phyloP scores from a whole-genome alignment of 2,113 vertebrate species.

The Arenaria interpres region DNA sequence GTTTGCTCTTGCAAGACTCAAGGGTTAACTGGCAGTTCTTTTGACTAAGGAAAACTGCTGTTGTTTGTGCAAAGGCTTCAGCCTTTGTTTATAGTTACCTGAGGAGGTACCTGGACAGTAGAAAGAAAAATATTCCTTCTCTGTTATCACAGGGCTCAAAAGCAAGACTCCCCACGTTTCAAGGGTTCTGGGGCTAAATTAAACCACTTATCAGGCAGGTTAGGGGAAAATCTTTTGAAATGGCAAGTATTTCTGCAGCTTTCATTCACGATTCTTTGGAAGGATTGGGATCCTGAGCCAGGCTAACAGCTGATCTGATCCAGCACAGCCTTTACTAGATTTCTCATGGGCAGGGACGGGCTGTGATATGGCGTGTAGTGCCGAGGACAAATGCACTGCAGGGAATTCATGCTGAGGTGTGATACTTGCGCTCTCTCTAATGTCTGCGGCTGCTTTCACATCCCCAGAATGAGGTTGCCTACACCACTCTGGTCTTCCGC shows the following conservation, averaged over 20 bases:
- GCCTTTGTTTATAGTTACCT: background rate
- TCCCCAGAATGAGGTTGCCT: conserved; percentile 25
- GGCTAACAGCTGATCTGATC: background rate
- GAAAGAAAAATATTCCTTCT: background rate
- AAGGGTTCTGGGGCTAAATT: background rate
- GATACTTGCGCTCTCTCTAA: background rate
- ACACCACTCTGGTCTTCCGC: background rate
- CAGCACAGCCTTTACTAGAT: accelerated
- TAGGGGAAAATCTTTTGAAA: background rate
- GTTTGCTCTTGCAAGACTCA: background rate
- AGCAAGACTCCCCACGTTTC: background rate
- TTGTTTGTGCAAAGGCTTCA: background rate
- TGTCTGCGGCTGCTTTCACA: background rate
- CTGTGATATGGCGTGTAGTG: accelerated
- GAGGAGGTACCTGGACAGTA: background rate
- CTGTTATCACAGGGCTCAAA: background rate
- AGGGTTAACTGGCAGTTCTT: background rate
- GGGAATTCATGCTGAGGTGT: background rate
- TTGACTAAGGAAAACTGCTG: background rate
- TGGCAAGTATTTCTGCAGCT: background rate
- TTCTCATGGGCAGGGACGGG: background rate
- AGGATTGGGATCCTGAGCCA: background rate
- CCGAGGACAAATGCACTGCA: background rate
- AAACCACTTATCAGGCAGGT: background rate
- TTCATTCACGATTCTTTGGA: background rate